A percentile compares a stretch with the other conserved stretches of the same genome.
Evolutionary conservation across 2,888 invertebrate genomes (phyloP).

Genomic region (Lasius platythorax): DNA sequence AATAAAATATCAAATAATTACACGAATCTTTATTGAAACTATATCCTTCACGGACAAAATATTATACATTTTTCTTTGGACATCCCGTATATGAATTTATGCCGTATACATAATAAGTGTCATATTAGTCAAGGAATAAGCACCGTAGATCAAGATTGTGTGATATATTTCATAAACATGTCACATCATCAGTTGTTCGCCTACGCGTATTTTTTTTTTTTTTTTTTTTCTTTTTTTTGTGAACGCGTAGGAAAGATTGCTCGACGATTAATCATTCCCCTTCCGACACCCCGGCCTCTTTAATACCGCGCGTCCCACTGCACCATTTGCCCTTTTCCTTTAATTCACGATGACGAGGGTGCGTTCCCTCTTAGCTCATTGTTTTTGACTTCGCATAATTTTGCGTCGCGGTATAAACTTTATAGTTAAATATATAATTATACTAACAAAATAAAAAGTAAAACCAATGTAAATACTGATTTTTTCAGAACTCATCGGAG

Average conservation of each 20-base stretch:
- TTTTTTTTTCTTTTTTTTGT: slow-evolving; percentile 1
- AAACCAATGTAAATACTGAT: not conserved
- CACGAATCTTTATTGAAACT: not conserved
- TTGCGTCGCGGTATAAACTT: not conserved
- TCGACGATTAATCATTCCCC: slow-evolving; percentile 73
- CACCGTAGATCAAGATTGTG: slow-evolving; percentile 2
- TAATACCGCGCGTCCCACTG: slow-evolving; percentile 74
- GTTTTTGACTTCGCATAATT: slow-evolving; percentile 30
- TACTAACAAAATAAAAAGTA: not conserved
- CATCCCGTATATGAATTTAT: not conserved
- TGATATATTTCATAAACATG: slow-evolving; percentile 29
- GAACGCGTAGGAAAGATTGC: slow-evolving; percentile 52
- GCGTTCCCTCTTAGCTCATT: slow-evolving; percentile 26
- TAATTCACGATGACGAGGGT: slow-evolving; percentile 62
- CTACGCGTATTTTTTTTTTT: not conserved
- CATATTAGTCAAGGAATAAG: slow-evolving; percentile 4
- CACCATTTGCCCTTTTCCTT: slow-evolving; percentile 68
- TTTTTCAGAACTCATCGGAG: not conserved
- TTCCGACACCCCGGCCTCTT: slow-evolving; percentile 68
- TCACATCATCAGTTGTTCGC: slow-evolving; percentile 4
- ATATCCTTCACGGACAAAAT: not conserved
- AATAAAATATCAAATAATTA: not conserved
- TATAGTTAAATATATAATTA: slow-evolving; percentile 9
- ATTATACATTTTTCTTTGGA: not conserved
- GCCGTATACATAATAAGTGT: not conserved